Evolutionary conservation across 2,888 invertebrate species (phyloP).

Genomic region (Mellilla xanthometata): DNA sequence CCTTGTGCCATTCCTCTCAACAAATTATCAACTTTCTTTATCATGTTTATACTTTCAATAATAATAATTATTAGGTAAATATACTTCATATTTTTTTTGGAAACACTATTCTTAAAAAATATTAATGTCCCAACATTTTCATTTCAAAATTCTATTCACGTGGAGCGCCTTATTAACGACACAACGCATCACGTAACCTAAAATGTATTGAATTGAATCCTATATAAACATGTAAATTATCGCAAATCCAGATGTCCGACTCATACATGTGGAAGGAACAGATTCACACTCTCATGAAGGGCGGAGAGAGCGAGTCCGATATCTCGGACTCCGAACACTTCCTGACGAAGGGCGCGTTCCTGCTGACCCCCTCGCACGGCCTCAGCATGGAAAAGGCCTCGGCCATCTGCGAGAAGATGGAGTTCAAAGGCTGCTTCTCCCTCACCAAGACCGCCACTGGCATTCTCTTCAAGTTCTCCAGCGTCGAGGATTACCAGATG

Average conservation of each 20-base stretch:
- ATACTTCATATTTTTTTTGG: too few relatives aligned
- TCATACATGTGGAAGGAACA: conserved; percentile 80
- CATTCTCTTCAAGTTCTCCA: conserved; percentile 93
- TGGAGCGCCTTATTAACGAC: too few relatives aligned
- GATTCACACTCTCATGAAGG: conserved; percentile 83
- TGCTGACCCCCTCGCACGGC: conserved; percentile 93
- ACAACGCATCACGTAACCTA: too few relatives aligned
- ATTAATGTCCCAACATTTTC: too few relatives aligned
- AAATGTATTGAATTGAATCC: too few relatives aligned
- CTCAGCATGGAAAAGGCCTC: conserved; percentile 93
- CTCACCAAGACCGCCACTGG: conserved; percentile 94
- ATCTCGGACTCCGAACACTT: conserved; percentile 89
- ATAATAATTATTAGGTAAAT: too few relatives aligned
- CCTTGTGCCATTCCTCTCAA: too few relatives aligned
- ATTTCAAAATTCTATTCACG: background rate
- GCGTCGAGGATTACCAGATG: conserved; percentile 92
- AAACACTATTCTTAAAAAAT: too few relatives aligned
- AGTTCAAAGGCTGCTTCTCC: conserved; percentile 93
- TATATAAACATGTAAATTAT: conserved; percentile 4
- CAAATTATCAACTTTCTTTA: too few relatives aligned
- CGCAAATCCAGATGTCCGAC: conserved; percentile 64
- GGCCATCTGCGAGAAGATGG: conserved; percentile 93
- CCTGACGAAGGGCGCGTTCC: conserved; percentile 91
- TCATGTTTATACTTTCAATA: too few relatives aligned
- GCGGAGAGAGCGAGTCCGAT: conserved; percentile 91